phyloP scores from a whole-genome alignment of 1,140 invertebrate genomes.

The Rhizoglyphus robini region DNA sequence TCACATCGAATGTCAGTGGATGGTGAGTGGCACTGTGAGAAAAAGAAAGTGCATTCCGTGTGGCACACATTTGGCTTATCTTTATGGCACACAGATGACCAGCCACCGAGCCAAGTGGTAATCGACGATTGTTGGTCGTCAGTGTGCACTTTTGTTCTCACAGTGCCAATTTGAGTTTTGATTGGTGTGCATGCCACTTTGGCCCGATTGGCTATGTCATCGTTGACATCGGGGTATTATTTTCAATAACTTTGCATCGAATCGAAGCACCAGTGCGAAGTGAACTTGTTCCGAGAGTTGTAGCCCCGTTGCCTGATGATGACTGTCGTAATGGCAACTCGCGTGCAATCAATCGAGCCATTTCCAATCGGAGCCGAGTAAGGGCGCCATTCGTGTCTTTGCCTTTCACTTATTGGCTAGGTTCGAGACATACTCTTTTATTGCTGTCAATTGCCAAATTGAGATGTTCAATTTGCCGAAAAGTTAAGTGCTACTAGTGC shows the following conservation, averaged over 20 bases:
- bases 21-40: no score
- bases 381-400: background rate
- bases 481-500: conserved; percentile 7
- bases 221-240: background rate
- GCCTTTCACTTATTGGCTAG: background rate
- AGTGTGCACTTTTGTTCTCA: background rate
- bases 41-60: no score
- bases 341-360: background rate
- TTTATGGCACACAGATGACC: background rate
- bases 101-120: background rate
- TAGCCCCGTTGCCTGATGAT: background rate
- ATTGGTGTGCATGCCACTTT: background rate
- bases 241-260: background rate
- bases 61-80: background rate
- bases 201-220: background rate
- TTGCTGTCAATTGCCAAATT: conserved; percentile 12
- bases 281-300: background rate
- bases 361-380: background rate
- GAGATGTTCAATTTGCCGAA: conserved; percentile 15
- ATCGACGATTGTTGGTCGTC: no score
- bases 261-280: background rate
- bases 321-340: background rate
- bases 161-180: background rate
- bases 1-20: no score
- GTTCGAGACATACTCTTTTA: background rate